These are phyloP conservation scores for Drusus annulatus DNA, from an alignment of 1,140 invertebrate species.

Conservation along the genomic window DNA sequence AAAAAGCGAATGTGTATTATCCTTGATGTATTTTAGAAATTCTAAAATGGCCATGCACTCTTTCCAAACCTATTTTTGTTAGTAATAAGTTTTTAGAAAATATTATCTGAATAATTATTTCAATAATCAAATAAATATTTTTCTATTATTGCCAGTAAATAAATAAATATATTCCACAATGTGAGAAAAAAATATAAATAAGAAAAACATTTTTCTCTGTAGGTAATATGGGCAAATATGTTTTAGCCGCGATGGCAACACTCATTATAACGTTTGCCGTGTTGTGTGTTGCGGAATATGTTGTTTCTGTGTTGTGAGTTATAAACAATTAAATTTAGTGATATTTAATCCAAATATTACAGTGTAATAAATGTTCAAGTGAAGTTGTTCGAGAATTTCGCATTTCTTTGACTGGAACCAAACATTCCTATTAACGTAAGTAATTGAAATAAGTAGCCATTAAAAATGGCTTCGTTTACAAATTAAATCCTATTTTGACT, in stretches of 20 bases:
- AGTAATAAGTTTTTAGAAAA: too few species aligned
- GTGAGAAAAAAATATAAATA: neutral
- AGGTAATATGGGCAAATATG: neutral
- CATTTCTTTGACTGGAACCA: constrained; percentile 5
- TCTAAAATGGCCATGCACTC: too few species aligned
- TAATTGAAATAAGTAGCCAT: constrained; percentile 52
- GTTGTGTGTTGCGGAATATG: constrained; percentile 47
- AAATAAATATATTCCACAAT: too few species aligned
- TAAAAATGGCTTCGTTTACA: constrained; percentile 52
- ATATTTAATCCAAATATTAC: constrained; percentile 7
- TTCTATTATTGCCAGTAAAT: too few species aligned
- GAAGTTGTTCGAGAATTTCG: constrained; percentile 26
- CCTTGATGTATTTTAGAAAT: too few species aligned
- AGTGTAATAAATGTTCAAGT: constrained; percentile 37
- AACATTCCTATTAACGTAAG: constrained; percentile 38
- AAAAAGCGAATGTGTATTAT: too few species aligned
- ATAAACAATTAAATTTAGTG: constrained; percentile 48
- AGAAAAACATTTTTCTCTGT: neutral
- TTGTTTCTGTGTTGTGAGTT: constrained; percentile 42
- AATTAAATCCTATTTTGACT: constrained; percentile 39
- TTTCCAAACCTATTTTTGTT: too few species aligned
- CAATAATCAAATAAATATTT: too few species aligned
- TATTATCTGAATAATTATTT: too few species aligned
- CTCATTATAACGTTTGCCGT: constrained; percentile 38
- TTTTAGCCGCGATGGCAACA: neutral